Evolutionary conservation across 2,888 invertebrate species (phyloP), one percentile per base, ranked within the genome.

Genomic region (Harpagoxenus sublaevis): DNA sequence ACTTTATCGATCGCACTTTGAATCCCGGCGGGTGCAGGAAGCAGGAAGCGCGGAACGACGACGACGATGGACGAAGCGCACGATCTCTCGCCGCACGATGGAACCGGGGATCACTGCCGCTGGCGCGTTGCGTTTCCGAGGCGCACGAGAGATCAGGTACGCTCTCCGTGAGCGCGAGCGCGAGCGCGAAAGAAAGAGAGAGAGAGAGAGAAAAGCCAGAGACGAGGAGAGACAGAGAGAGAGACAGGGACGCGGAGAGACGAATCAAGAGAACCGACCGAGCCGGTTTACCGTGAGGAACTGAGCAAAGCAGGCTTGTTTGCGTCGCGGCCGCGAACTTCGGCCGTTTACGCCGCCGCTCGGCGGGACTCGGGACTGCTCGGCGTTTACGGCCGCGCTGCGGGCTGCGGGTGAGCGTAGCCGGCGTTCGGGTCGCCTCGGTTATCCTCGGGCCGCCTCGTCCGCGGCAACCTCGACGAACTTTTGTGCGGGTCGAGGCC

Each of bases 401-500:
- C 35, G n/a, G n/a, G 35, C 35, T 1, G 42, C 39, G 39, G 42
- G 55, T 1, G 73, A 71, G 71, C n/a, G 71, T 3, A n/a, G 12
- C 5, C 18, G 6, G 65, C 63, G 45, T 3, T 73, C 74, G 79
- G 74, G 0, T 9, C 15, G 31, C n/a, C 5, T 60, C 79, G 79
- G 74, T 12, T 12, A 12, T 28, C n/a, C 0, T 48, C 79, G 74
- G 31, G 1, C 6, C 75, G 55, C 81, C 84, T 77, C 88, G 84
- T 71, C 74, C 87, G 86, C 87, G 85, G 85, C 90, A 92, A 89
- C 92, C 92, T 92, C 92, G 88, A 87, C 89, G 90, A 92, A 92
- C 91, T 90, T 89, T 90, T 88, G 89, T 87, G 12, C 78, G 89
- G 92, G 92, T 92, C 92, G 92, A 92, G 92, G 92, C 89, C 92